Evolutionary conservation across 2,888 invertebrate species (phyloP), one percentile per base, ranked within the genome.

Genomic region (Odontocolon sp.): DNA sequence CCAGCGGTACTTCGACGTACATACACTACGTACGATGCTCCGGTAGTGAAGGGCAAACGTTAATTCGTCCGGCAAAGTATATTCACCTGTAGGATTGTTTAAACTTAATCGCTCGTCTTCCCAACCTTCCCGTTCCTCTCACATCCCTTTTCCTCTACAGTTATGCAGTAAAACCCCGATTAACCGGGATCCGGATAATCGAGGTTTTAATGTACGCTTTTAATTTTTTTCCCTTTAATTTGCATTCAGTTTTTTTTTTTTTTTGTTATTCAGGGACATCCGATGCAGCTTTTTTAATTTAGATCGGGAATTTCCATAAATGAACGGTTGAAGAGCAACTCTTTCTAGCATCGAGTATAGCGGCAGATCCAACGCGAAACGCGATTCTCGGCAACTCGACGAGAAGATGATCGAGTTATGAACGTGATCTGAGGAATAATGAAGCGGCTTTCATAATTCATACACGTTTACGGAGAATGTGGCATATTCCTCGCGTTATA

Each of bases 1-100:
- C 64, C 68, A 52, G 45, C 40, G 54, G 52, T 61, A 33, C 45
- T 42, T 18, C 28, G 4, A 57, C 54, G 61, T 38, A 26, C 45
- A 21, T 31, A 57, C 26, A 18, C 26, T 33, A 33, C 14, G 16
- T 57, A 33, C 54, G 3, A 38, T 11, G 9, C 28, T 40, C 36
- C 21, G 42, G 47, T 8, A 68, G 47, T 47, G 26, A 31, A 9
- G 21, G 26, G 40, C 18, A 33, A 38, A 73, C 70, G 66, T 81
- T 82, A 82, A 80, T 82, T 82, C 70, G 64, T 69, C 28, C 11
- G 26, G 57, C 3, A 9, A 69, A 40, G 11, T 63, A 47, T 31
- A 26, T 11, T 31, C 18, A 2, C 18, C 14, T 56, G n/a, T 11
- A 36, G 59, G 59, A 67, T 52, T 33, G 31, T 42, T 36, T 16